Percentiles rank a stretch among this genome's conserved stretches.
Conservation (phyloP, 2,797 vertebrate species). For the Catharus ustulatus region DNA sequence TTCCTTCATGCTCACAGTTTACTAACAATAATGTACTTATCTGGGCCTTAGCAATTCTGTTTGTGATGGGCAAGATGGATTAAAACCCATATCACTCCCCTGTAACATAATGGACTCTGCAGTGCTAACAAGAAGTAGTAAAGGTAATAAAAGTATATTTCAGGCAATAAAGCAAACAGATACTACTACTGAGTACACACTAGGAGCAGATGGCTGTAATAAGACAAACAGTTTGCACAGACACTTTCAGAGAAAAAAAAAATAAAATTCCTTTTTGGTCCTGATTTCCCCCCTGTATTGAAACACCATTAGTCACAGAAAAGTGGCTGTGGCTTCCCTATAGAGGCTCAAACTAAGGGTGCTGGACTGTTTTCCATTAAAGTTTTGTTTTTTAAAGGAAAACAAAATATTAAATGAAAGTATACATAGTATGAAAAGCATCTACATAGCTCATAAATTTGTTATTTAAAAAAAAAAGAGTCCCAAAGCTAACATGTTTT, state of each 20-base stretch:
- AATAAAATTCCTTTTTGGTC: neutral
- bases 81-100: neutral
- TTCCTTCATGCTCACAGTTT: neutral
- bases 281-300: neutral
- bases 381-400: neutral
- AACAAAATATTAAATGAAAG: neutral
- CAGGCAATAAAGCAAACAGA: conserved; percentile 30
- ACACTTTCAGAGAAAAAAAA: neutral
- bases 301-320: neutral
- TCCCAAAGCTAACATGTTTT: neutral
- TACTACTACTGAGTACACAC: neutral
- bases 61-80: neutral
- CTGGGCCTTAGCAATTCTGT: neutral
- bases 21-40: neutral
- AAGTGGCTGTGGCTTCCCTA: neutral
- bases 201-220: neutral
- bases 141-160: conserved; percentile 42
- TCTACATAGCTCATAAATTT: neutral
- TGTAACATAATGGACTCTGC: neutral
- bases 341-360: neutral
- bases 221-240: conserved; percentile 1
- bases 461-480: neutral
- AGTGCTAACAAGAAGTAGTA: conserved; percentile 14
- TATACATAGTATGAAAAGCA: neutral
- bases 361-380: neutral